Conservation (phyloP, 1,140 invertebrate species). For the Proales similis region DNA sequence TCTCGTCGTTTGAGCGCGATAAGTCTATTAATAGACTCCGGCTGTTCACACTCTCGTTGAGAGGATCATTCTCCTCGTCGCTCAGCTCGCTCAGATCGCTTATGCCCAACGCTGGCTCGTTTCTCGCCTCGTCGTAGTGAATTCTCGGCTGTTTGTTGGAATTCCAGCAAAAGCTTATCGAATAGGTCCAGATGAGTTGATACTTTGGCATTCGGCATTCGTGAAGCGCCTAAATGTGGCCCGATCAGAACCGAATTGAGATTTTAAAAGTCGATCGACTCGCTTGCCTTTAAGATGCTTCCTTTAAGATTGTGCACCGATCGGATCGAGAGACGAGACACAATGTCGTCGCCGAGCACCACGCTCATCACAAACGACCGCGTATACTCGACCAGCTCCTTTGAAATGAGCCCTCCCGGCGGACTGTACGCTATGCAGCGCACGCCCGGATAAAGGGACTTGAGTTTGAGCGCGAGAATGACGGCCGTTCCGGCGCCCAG, state of each 20-base stretch:
- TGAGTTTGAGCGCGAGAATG: conserved; percentile 74
- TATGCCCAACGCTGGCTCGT: no score
- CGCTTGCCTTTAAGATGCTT: conserved; percentile 21
- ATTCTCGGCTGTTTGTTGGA: no score
- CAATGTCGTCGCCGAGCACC: conserved; percentile 33
- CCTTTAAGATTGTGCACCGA: conserved; percentile 29
- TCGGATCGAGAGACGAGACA: conserved; percentile 8
- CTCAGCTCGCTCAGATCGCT: no score
- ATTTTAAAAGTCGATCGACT: not conserved
- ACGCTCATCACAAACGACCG: conserved; percentile 22
- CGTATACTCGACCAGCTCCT: not conserved
- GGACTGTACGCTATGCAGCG: conserved; percentile 77
- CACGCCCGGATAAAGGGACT: conserved; percentile 67
- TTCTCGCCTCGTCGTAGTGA: no score
- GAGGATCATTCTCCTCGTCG: no score
- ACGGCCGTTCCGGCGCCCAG: conserved; percentile 77
- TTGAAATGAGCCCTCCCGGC: conserved; percentile 62
- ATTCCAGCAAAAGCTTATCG: conserved; percentile 1
- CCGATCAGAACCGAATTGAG: not conserved
- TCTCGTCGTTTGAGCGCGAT: no score
- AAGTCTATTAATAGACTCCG: no score
- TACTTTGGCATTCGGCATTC: conserved; percentile 13
- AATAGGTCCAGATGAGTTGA: conserved; percentile 30
- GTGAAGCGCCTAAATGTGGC: not conserved
- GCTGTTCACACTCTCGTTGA: no score